Conservation (phyloP, 2,797 vertebrate genomes). For the Malurus leucopterus region DNA sequence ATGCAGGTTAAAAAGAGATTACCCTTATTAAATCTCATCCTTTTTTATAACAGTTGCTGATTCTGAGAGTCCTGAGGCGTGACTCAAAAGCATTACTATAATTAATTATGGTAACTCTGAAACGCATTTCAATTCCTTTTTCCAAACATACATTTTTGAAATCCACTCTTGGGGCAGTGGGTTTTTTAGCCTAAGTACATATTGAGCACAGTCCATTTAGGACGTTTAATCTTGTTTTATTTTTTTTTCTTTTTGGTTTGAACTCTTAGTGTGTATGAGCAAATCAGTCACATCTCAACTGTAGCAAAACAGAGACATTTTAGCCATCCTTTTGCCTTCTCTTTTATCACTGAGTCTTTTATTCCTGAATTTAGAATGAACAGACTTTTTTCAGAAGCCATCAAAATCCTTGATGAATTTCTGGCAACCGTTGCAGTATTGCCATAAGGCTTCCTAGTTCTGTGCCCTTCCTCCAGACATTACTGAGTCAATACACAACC, state of each 20-base stretch:
- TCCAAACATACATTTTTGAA: conserved; percentile 3
- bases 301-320: background rate
- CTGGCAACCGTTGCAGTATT: background rate
- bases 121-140: conserved; percentile 27
- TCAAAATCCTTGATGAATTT: conserved; percentile 31
- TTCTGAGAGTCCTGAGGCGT: conserved; percentile 38
- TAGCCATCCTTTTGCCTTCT: background rate
- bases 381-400: conserved; percentile 8
- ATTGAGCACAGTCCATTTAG: background rate
- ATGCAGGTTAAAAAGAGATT: conserved; percentile 30
- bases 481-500: background rate
- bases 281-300: background rate
- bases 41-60: conserved; percentile 7
- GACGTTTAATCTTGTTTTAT: background rate
- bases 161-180: background rate
- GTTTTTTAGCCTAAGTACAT: background rate
- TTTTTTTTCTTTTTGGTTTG: background rate
- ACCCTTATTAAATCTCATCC: conserved; percentile 8
- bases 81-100: conserved; percentile 40
- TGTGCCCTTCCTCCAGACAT: conserved; percentile 32
- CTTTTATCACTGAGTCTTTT: background rate
- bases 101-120: conserved; percentile 45
- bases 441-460: conserved; percentile 44
- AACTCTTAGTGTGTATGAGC: background rate
- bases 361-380: background rate